Evolutionary conservation across 2,113 vertebrate genomes (phyloP).

Genomic region (Actenoides hombroni): DNA sequence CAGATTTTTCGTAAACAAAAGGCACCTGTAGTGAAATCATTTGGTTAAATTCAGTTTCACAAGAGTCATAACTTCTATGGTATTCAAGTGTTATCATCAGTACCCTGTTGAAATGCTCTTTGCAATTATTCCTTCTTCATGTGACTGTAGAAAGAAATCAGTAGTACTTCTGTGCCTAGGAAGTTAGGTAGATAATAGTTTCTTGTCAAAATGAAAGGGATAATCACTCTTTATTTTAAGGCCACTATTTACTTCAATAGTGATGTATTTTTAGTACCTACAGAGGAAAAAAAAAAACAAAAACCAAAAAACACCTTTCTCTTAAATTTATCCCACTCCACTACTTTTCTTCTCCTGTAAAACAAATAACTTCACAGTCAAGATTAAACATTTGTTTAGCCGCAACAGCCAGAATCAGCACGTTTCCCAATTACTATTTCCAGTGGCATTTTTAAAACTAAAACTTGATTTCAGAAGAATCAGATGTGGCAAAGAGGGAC

Average conservation of each 20-base stretch:
- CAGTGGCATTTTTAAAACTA: not conserved
- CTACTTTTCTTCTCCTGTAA: not conserved
- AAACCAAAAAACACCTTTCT: not conserved
- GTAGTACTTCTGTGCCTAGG: not conserved
- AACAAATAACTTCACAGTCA: not conserved
- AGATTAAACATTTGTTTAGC: not conserved
- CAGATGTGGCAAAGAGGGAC: not conserved
- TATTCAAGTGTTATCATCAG: not conserved
- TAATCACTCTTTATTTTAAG: not conserved
- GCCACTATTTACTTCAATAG: not conserved
- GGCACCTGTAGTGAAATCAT: not conserved
- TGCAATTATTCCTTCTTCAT: not conserved
- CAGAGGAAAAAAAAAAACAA: not conserved
- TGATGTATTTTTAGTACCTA: not conserved
- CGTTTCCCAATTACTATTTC: not conserved
- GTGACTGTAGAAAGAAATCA: not conserved
- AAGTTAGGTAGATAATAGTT: not conserved
- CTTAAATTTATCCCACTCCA: not conserved
- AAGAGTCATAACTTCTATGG: not conserved
- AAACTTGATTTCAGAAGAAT: not conserved
- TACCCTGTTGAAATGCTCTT: not conserved
- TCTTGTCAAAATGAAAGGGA: not conserved
- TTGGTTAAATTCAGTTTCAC: not conserved
- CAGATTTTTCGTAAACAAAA: not conserved
- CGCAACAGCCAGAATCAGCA: not conserved